Evolutionary conservation across 2,113 vertebrate genomes (phyloP), one percentile per base, ranked within the genome.

Genomic region (Gallinago media): DNA sequence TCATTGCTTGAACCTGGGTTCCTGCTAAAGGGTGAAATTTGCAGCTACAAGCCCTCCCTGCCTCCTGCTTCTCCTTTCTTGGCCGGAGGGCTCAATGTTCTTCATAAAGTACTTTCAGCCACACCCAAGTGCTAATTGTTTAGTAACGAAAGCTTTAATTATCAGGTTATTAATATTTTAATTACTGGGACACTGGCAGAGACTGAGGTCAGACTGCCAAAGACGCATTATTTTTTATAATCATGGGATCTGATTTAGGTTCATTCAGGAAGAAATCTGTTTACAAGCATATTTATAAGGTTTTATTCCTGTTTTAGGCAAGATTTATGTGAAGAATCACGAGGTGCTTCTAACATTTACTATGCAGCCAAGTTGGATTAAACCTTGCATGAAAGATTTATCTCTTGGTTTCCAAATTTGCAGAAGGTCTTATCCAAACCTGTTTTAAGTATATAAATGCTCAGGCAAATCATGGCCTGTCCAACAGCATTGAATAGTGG

Each of bases 111-210:
- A 56, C 55, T 83, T 92, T 49, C 29, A 61, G 83, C 44, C 73
- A 23, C 79, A 68, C 75, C 78, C 71, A 77, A 70, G 25, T 88
- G 68, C 85, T 95, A 96, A 96, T 93, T 93, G 79, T 75, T 93
- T 72, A 34, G 92, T 78, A 95, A 94, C 2, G 59, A 93, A 88
- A 93, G 50, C 56, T 49, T 74, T 95, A 92, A 92, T 97, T 88
- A 65, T 68, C 68, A 54, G 6, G 6, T 84, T 93, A 92, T 94
- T 93, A 65, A 5, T 0, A 21, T 88, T 90, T 84, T 84, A 92
- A 90, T 81, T 78, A 68, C 26, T 46, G 40, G 27, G 59, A 83
- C 31, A 67, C 42, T 84, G 58, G 32, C 34, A 92, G 47, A 88
- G 38, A 8, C 63, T 67, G 72, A 78, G 71, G 36, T 83, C 65